Evolutionary conservation across 2,797 vertebrate species (phyloP).

Genomic region (Ptychobarbus kaznakovi): DNA sequence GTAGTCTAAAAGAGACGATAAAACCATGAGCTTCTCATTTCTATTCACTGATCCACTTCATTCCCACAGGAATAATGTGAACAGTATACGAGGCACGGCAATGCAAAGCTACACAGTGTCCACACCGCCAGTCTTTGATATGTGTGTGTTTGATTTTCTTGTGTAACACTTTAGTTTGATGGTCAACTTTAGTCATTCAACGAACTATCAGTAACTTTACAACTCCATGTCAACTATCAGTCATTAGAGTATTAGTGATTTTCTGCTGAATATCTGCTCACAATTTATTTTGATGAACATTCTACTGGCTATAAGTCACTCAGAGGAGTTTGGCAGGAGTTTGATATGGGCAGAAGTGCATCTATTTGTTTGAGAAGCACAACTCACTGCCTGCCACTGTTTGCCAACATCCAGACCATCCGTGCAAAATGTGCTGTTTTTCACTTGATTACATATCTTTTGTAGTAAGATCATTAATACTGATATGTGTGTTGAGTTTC

Average conservation of each 20-base stretch:
- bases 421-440: background rate
- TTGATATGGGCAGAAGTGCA: background rate
- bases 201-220: background rate
- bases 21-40: background rate
- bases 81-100: background rate
- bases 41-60: background rate
- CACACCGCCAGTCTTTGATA: background rate
- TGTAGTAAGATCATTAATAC: too few relatives aligned
- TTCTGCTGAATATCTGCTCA: background rate
- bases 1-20: slow-evolving; percentile 77
- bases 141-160: background rate
- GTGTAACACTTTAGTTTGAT: background rate
- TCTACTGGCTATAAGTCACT: background rate
- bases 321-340: background rate
- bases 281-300: background rate
- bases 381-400: background rate
- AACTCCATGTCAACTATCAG: background rate
- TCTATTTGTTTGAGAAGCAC: background rate
- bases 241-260: background rate
- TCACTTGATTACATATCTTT: background rate
- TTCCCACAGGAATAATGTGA: background rate
- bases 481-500: too few relatives aligned
- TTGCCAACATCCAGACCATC: background rate
- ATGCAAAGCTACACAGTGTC: background rate
- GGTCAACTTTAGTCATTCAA: background rate